These are phyloP conservation scores for Epirrhoe tristata DNA, from an alignment of 2,888 invertebrate species.

Conservation along the genomic window DNA sequence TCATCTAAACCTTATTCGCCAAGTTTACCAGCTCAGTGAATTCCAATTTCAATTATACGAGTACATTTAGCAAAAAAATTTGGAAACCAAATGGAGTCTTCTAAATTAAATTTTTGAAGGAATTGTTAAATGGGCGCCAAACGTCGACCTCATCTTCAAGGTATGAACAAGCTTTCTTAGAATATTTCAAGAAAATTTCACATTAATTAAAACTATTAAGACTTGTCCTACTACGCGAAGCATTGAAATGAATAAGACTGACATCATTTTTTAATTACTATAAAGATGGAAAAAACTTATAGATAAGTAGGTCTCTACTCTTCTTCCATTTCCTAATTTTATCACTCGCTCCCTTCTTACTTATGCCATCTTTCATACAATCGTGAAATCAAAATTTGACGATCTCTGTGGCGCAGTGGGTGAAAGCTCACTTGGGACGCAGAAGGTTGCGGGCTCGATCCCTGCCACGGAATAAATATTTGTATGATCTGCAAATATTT, in stretches of 20 bases:
- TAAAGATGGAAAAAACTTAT: too few species aligned
- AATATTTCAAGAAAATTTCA: slow-evolving; percentile 26
- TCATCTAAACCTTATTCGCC: slow-evolving; percentile 6
- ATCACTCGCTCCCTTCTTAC: too few species aligned
- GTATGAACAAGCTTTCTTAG: slow-evolving; percentile 10
- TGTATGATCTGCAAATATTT: too few species aligned
- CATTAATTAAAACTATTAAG: slow-evolving; percentile 28
- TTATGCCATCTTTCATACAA: too few species aligned
- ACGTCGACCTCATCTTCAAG: slow-evolving; percentile 17
- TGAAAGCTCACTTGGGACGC: too few species aligned
- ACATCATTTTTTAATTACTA: neutral
- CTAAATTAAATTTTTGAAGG: slow-evolving; percentile 28
- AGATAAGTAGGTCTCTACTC: too few species aligned
- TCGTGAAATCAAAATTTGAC: too few species aligned
- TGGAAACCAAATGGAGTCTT: slow-evolving; percentile 31
- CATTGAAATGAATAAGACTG: neutral
- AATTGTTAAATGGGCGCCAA: slow-evolving; percentile 22
- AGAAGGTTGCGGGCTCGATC: too few species aligned
- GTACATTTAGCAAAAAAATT: slow-evolving; percentile 30
- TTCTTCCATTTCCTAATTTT: too few species aligned
- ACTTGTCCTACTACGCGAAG: slow-evolving; percentile 10
- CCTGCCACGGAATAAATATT: too few species aligned
- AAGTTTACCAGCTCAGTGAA: slow-evolving; percentile 23
- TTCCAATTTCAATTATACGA: slow-evolving; percentile 26
- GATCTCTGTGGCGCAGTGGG: too few species aligned